Conservation (phyloP, 1,140 invertebrate genomes). For the Drosophila virilis region DNA sequence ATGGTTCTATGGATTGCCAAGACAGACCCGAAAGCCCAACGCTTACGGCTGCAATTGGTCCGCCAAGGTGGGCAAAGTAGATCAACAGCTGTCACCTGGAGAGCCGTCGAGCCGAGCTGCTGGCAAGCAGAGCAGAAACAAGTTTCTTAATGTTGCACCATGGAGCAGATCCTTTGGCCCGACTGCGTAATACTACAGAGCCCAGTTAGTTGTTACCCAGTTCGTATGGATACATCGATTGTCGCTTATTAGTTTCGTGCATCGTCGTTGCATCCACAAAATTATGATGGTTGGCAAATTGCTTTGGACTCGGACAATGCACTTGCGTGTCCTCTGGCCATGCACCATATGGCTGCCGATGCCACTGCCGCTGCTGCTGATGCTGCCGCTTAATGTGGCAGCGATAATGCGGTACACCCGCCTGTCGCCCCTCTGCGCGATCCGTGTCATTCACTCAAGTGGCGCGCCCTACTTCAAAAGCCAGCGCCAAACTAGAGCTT, state of each 20-base stretch:
- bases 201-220: background rate
- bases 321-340: conserved; percentile 54
- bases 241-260: conserved; percentile 69
- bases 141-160: conserved; percentile 17
- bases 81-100: conserved; percentile 37
- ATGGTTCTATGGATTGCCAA: conserved; percentile 6
- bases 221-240: conserved; percentile 10
- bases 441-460: conserved; percentile 10
- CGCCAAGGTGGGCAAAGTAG: conserved; percentile 20
- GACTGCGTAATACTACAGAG: conserved; percentile 9
- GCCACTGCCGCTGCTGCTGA: background rate
- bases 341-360: conserved; percentile 48
- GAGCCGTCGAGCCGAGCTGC: background rate
- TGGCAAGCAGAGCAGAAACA: conserved; percentile 9
- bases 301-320: conserved; percentile 26
- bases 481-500: conserved; percentile 5
- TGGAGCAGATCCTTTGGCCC: conserved; percentile 25
- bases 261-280: conserved; percentile 44
- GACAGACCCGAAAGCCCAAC: conserved; percentile 12
- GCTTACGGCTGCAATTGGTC: background rate
- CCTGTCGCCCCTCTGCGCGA: background rate
- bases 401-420: background rate
- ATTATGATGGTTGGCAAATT: conserved; percentile 69
- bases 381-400: background rate
- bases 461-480: conserved; percentile 29